phyloP scores from a whole-genome alignment of 2,888 invertebrate species.

The Ennomos erosarius region DNA sequence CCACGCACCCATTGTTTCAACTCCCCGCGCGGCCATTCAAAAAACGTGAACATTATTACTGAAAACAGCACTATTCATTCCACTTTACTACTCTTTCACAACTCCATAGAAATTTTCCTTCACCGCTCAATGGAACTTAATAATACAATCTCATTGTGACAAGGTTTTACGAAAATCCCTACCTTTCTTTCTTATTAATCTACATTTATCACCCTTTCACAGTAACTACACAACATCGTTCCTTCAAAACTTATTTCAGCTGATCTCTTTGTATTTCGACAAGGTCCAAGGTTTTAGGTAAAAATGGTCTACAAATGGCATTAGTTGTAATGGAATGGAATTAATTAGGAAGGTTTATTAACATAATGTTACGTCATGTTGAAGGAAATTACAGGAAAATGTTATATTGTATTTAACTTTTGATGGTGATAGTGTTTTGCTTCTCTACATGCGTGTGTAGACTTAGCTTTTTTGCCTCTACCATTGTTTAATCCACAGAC shows the following conservation, averaged over 20 bases:
- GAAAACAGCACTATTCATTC: background rate
- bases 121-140: background rate
- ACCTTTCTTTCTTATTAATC: too few relatives aligned
- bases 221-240: too few relatives aligned
- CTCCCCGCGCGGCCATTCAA: conserved; percentile 12
- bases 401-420: background rate
- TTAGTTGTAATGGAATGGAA: conserved; percentile 20
- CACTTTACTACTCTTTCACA: conserved; percentile 1
- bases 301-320: conserved; percentile 4
- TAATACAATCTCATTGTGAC: too few relatives aligned
- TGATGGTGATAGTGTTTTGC: too few relatives aligned
- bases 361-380: conserved; percentile 21
- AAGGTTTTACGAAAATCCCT: too few relatives aligned
- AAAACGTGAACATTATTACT: conserved; percentile 10
- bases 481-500: too few relatives aligned
- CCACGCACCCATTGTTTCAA: conserved; percentile 8
- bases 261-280: background rate
- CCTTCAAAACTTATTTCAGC: too few relatives aligned
- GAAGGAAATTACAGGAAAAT: conserved; percentile 1
- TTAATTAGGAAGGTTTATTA: conserved; percentile 22
- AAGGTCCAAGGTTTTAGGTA: conserved; percentile 1
- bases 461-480: too few relatives aligned
- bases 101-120: background rate
- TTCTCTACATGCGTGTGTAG: too few relatives aligned
- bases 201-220: too few relatives aligned